These are phyloP conservation scores for Clistopyga incitator DNA, from an alignment of 2,888 invertebrate genomes.

Conservation along the genomic window DNA sequence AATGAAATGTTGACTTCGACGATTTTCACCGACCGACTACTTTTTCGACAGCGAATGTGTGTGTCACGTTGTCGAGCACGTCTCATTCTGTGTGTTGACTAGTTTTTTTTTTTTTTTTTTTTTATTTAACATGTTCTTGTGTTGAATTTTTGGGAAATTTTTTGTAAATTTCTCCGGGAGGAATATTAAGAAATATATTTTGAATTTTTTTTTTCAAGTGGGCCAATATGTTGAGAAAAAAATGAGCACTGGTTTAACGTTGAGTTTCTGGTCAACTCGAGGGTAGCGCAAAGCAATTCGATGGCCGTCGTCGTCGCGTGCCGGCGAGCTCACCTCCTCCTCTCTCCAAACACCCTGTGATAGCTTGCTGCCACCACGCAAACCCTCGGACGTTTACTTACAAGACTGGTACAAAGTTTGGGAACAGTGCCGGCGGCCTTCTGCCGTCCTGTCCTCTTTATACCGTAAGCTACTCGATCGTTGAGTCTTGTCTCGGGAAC, in stretches of 20 bases:
- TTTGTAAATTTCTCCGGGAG: too few species aligned
- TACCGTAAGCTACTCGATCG: constrained; percentile 47
- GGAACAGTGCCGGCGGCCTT: constrained; percentile 43
- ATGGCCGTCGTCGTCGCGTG: constrained; percentile 60
- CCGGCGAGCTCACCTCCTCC: constrained; percentile 58
- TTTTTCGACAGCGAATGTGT: constrained; percentile 1
- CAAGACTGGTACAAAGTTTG: constrained; percentile 68
- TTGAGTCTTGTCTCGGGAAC: constrained; percentile 65
- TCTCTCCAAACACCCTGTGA: constrained; percentile 52
- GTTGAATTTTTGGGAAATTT: too few species aligned
- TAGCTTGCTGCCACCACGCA: constrained; percentile 64
- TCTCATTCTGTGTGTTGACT: neutral
- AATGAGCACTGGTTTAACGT: neutral
- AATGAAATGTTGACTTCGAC: neutral
- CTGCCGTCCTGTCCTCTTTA: constrained; percentile 35
- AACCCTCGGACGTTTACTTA: constrained; percentile 67
- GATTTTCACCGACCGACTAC: neutral
- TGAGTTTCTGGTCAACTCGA: neutral
- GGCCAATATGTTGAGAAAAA: too few species aligned
- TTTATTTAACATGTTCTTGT: too few species aligned
- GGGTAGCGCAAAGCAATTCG: constrained; percentile 42
- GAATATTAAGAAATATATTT: too few species aligned
- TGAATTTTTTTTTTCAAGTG: too few species aligned
- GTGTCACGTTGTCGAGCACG: neutral
- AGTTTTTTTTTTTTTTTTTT: too few species aligned